Percentiles rank a stretch among this genome's conserved stretches.
These are phyloP conservation scores for Aspidiotus destructor DNA, from an alignment of 2,888 invertebrate species.

Conservation along the genomic window DNA sequence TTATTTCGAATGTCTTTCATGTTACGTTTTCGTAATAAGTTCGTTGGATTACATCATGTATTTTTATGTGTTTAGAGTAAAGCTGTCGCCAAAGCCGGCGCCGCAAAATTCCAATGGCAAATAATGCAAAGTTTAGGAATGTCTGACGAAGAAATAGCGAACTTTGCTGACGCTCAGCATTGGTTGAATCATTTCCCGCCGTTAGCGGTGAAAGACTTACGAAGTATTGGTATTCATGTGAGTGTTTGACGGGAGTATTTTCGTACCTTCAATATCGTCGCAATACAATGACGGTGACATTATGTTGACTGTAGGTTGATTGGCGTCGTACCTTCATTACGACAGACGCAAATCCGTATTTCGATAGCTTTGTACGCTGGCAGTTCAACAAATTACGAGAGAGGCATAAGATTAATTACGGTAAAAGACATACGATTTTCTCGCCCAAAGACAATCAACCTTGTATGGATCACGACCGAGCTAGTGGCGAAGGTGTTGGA, in stretches of 20 bases:
- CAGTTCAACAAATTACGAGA: conserved; percentile 80
- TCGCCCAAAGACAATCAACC: conserved; percentile 95
- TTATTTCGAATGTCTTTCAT: conserved; percentile 7
- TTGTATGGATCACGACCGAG: conserved; percentile 99
- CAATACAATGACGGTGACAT: background rate
- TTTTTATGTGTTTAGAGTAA: conserved; percentile 58
- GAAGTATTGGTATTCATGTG: conserved; percentile 82
- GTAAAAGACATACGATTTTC: conserved; percentile 92
- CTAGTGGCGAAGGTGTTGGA: conserved; percentile 92
- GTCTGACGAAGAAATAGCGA: conserved; percentile 77
- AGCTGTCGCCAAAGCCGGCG: conserved; percentile 80
- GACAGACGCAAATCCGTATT: conserved; percentile 94
- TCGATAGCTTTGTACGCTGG: conserved; percentile 96
- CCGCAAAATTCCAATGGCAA: conserved; percentile 93
- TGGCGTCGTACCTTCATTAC: conserved; percentile 98
- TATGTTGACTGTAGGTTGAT: conserved; percentile 54
- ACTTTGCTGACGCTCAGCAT: conserved; percentile 79
- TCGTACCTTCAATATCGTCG: background rate
- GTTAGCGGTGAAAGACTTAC: conserved; percentile 72
- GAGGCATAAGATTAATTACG: conserved; percentile 85
- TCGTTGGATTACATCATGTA: no score
- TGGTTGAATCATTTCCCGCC: conserved; percentile 99
- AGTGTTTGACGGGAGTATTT: conserved; percentile 41
- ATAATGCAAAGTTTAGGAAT: conserved; percentile 93
- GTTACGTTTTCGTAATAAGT: conserved; percentile 4